Percentiles rank a stretch among this genome's conserved stretches.
Evolutionary conservation across 2,797 vertebrate species (phyloP).

Genomic region (Prunella strophiata): DNA sequence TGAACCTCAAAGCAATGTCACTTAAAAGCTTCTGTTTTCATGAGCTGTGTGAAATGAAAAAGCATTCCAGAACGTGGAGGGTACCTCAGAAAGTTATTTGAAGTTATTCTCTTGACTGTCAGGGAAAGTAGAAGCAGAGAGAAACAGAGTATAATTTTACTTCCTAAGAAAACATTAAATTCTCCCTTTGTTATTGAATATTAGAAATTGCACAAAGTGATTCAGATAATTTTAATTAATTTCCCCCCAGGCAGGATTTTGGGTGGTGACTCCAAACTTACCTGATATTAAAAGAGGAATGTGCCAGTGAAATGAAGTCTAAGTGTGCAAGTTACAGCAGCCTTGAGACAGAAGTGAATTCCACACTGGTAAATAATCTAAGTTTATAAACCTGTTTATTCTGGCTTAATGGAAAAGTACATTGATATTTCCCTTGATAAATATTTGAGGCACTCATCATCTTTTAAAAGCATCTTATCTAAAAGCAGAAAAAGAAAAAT

Average conservation of each 20-base stretch:
- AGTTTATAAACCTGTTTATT: constrained; percentile 37
- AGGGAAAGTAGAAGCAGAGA: not conserved
- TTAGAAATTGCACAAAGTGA: not conserved
- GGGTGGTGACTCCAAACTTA: constrained; percentile 8
- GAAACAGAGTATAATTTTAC: not conserved
- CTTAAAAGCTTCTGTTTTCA: constrained; percentile 12
- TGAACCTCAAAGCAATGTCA: not conserved
- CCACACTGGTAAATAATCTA: constrained; percentile 30
- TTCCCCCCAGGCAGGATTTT: not conserved
- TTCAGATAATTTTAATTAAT: constrained; percentile 46
- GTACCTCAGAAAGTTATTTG: not conserved
- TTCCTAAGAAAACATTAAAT: not conserved
- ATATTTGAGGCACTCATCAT: not conserved
- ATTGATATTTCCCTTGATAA: constrained; percentile 1
- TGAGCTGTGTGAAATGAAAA: not conserved
- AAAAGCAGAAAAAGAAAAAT: not conserved
- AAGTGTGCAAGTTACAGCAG: constrained; percentile 13
- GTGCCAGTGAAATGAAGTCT: constrained; percentile 31
- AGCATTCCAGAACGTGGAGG: not conserved
- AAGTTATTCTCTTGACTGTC: not conserved
- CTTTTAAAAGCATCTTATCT: not conserved
- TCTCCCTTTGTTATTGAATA: not conserved
- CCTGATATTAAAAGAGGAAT: constrained; percentile 14
- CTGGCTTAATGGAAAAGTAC: constrained; percentile 6
- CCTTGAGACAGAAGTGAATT: not conserved